phyloP scores from a whole-genome alignment of 2,113 vertebrate species.

The Hippocampus guttulatus region DNA sequence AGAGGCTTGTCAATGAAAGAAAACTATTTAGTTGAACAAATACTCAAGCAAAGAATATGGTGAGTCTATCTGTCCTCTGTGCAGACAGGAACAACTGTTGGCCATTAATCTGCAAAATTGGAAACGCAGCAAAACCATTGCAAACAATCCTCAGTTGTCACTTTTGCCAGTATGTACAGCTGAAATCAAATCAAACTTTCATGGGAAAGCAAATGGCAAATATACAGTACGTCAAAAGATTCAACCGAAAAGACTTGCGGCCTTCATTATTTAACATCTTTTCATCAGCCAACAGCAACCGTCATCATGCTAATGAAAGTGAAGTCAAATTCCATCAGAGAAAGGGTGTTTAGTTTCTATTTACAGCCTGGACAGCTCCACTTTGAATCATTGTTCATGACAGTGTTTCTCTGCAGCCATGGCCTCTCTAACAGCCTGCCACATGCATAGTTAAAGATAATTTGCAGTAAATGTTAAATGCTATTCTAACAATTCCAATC shows the following conservation, averaged over 20 bases:
- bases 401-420: neutral
- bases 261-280: slow-evolving; percentile 20
- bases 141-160: neutral
- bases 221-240: neutral
- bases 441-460: neutral
- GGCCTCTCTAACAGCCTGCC: neutral
- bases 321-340: too few species aligned
- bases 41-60: slow-evolving; percentile 25
- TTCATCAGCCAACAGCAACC: neutral
- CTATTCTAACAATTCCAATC: neutral
- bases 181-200: neutral
- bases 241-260: slow-evolving; percentile 15
- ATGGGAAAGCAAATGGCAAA: neutral
- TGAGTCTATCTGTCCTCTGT: slow-evolving; percentile 26
- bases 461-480: neutral
- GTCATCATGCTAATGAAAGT: neutral
- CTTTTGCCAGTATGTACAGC: neutral
- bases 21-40: slow-evolving; percentile 32
- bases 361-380: neutral
- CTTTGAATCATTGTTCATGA: neutral
- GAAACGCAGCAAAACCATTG: neutral
- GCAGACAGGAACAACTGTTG: slow-evolving; percentile 35
- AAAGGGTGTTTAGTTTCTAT: neutral
- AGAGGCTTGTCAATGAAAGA: slow-evolving; percentile 40
- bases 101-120: neutral